Conservation (phyloP, 2,113 vertebrate species). For the cat (Felis catus) region F.catus_Fca126_mat1.0 CM031426.1:22306001-22306500, state of each 20-base stretch:
- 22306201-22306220: slow-evolving; percentile 91
- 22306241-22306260: slow-evolving; percentile 94
- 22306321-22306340: slow-evolving; percentile 91
- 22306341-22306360: slow-evolving; percentile 93
- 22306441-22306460: slow-evolving; percentile 93
- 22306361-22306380: slow-evolving; percentile 94
- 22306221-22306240: slow-evolving; percentile 91
- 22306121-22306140: slow-evolving; percentile 93
- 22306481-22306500: slow-evolving; percentile 88
- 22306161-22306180: slow-evolving; percentile 92
- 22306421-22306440: slow-evolving; percentile 94
- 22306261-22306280: slow-evolving; percentile 90
- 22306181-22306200: slow-evolving; percentile 93
- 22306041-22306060: slow-evolving; percentile 84
- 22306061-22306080: slow-evolving; percentile 87
- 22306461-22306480: slow-evolving; percentile 87
- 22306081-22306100: slow-evolving; percentile 89
- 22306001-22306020: slow-evolving; percentile 91
- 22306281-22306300: slow-evolving; percentile 90
- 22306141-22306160: slow-evolving; percentile 93
- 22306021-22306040: slow-evolving; percentile 78
- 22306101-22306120: slow-evolving; percentile 93
- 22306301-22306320: slow-evolving; percentile 93
- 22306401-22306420: slow-evolving; percentile 93
- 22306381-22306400: slow-evolving; percentile 94